phyloP scores from a whole-genome alignment of 2,888 invertebrate genomes.

The Coecobrya sp. region DNA sequence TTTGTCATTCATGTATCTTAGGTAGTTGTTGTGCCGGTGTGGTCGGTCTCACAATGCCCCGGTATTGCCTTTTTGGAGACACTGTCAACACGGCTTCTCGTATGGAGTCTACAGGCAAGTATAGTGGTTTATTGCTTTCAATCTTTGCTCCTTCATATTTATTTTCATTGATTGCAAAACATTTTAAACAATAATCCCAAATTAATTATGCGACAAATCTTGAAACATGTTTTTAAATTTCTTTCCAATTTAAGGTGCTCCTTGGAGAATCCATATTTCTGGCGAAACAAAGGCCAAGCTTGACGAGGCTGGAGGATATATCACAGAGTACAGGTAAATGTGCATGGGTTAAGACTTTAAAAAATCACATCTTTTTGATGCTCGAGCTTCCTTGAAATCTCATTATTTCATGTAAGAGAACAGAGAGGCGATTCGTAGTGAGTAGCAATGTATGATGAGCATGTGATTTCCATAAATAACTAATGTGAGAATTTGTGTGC shows the following conservation, averaged over 20 bases:
- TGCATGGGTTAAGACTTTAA: background rate
- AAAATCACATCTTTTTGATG: background rate
- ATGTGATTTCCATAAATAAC: slow-evolving; percentile 51
- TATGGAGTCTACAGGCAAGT: slow-evolving; percentile 94
- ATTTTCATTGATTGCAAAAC: background rate
- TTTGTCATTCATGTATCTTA: slow-evolving; percentile 85
- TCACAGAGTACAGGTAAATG: slow-evolving; percentile 90
- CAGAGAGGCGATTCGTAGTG: background rate
- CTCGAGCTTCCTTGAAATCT: background rate
- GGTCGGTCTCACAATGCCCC: slow-evolving; percentile 94
- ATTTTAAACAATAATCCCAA: background rate
- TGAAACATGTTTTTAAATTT: background rate
- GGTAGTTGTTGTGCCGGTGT: slow-evolving; percentile 94
- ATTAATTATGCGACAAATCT: slow-evolving; percentile 14
- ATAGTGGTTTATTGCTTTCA: background rate
- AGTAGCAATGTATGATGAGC: background rate
- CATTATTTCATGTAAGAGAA: background rate
- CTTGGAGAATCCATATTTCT: slow-evolving; percentile 97
- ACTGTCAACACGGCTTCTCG: slow-evolving; percentile 96
- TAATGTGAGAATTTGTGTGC: slow-evolving; percentile 39
- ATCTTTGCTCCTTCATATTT: background rate
- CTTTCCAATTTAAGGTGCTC: slow-evolving; percentile 93
- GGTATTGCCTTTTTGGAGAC: slow-evolving; percentile 97
- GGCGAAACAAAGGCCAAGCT: slow-evolving; percentile 94
- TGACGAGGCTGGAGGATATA: slow-evolving; percentile 93